Evolutionary conservation across 2,113 vertebrate species (phyloP), one percentile per base, ranked within the genome.

Genomic region (Ictalurus punctatus): DNA sequence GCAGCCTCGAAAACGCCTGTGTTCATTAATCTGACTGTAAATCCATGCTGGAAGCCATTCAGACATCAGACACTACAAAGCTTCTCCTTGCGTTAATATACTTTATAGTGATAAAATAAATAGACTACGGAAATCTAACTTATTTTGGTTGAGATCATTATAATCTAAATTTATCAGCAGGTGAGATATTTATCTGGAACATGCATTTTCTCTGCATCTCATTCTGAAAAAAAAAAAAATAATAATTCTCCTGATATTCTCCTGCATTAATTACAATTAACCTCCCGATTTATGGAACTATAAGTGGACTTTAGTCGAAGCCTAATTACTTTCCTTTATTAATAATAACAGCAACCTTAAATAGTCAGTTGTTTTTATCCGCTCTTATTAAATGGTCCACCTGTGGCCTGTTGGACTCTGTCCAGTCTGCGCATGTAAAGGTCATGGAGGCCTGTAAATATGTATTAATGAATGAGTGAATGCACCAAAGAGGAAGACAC

Each of bases 341-440:
- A 71, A 25, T 61, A 80, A 65, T 27, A 87, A 79, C 48, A 79
- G 48, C 0, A 48, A 48, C 58, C 61, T 83, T 58, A 82, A 71
- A 81, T n/a, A 21, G 21, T 61, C 59, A 23, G 59, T 61, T 23
- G 21, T 61, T 30, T 80, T 30, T 21, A 85, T 85, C 54, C 34
- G 14, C 52, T 30, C 27, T 63, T 56, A 52, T 82, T 13, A 34
- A 56, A 67, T 37, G 37, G 25, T 61, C 81, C 81, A 88, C 69
- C 69, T 84, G 87, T 84, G 67, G 27, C 81, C 52, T 76, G 83
- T 34, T 69, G n/a, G 48, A 59, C 52, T 88, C 16, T 13, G 21
- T 58, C 27, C 48, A 74, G 30, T 85, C 10, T 84, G 44, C n/a
- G 40, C 37, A 63, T 74, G 82, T 63, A 88, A 88, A 88, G 67